A percentile compares a stretch with the other conserved stretches of the same genome.
Evolutionary conservation across 2,888 invertebrate genomes (phyloP).

Genomic region (Melangyna quadrimaculata): DNA sequence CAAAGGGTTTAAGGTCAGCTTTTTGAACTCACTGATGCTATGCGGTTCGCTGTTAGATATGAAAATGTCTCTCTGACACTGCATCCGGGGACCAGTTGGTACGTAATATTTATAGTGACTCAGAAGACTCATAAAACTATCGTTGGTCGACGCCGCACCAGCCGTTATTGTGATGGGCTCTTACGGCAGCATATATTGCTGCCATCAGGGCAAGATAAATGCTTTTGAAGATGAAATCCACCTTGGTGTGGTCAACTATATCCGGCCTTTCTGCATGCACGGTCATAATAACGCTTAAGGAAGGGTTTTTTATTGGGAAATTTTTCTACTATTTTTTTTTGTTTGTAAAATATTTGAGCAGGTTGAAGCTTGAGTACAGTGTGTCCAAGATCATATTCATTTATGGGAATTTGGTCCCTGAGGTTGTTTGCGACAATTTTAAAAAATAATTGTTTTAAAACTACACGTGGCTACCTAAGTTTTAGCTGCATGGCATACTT

Average conservation of each 20-base stretch:
- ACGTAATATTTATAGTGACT: background rate
- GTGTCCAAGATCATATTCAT: background rate
- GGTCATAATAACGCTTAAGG: constrained; percentile 17
- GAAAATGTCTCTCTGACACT: constrained; percentile 31
- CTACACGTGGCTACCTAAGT: no score
- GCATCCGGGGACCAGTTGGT: constrained; percentile 26
- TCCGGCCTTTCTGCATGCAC: constrained; percentile 13
- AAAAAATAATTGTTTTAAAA: background rate
- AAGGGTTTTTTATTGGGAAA: background rate
- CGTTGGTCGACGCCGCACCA: background rate
- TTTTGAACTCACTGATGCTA: constrained; percentile 27
- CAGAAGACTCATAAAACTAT: constrained; percentile 40
- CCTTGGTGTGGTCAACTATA: constrained; percentile 32
- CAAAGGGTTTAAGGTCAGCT: constrained; percentile 57
- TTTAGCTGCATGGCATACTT: no score
- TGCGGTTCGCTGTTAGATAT: constrained; percentile 48
- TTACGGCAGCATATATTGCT: constrained; percentile 23
- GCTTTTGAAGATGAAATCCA: constrained; percentile 9
- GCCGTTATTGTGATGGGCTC: background rate
- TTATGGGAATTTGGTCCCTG: background rate
- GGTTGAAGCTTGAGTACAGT: background rate
- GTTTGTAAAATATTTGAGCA: background rate
- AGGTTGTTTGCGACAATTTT: background rate
- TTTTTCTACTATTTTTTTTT: no score
- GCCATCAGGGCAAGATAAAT: constrained; percentile 56